These are phyloP conservation scores for Martes martes DNA, from an alignment of 2,113 vertebrate species.

Conservation along the genomic window DNA sequence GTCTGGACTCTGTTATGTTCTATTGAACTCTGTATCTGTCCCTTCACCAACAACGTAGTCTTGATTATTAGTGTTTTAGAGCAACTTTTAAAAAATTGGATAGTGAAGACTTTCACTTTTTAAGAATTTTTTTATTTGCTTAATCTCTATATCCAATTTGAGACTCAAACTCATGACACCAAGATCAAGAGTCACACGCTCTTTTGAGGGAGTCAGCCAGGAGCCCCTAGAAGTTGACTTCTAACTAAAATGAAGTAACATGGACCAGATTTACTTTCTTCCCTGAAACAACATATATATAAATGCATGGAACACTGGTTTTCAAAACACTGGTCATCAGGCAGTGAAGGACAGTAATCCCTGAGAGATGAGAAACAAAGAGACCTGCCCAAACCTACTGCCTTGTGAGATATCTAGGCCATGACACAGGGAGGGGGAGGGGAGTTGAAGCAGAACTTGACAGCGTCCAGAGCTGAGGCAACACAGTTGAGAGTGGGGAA, in stretches of 20 bases:
- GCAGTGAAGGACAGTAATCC: not conserved
- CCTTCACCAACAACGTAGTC: too few relatives aligned
- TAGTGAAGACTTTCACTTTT: not conserved
- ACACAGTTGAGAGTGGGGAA: not conserved
- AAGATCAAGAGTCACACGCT: not conserved
- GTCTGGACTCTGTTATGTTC: too few relatives aligned
- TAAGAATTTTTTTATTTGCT: too few relatives aligned
- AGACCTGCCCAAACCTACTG: not conserved
- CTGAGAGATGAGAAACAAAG: not conserved
- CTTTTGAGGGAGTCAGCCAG: not conserved
- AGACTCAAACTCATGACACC: not conserved
- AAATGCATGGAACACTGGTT: not conserved
- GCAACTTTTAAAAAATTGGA: not conserved
- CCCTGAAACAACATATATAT: not conserved
- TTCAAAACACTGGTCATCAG: not conserved
- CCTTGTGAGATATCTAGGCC: not conserved
- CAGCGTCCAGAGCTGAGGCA: not conserved
- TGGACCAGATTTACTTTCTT: not conserved
- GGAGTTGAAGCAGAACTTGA: not conserved
- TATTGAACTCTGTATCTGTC: too few relatives aligned
- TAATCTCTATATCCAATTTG: not conserved
- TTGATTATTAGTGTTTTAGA: too few relatives aligned
- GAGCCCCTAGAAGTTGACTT: not conserved
- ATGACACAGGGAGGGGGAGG: not conserved
- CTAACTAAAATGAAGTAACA: not conserved